Evolutionary conservation across 2,888 invertebrate genomes (phyloP), one percentile per base, ranked within the genome.

Genomic region (Seira sanloemensis): DNA sequence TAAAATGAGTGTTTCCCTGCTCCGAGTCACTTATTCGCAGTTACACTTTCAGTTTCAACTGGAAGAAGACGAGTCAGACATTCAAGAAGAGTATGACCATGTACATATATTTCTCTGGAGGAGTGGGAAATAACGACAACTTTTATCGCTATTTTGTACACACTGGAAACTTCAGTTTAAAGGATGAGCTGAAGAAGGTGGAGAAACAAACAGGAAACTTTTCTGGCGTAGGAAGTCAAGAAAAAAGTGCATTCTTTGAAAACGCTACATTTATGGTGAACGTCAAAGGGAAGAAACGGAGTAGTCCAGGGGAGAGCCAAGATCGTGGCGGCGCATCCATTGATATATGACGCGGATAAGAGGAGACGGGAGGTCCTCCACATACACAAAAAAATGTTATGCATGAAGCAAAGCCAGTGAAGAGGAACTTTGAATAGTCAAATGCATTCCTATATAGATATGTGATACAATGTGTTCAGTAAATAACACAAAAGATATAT

Each of bases 341-440:
- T 79, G 79, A 79, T 79, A 79, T 79, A 79, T 79, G 79, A 79
- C 73, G 79, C 73, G 78, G 79, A 79, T 67, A 72, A 67, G 58
- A 73, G 79, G 66, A 67, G 79, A 79, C 79, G 79, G 78, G 79
- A 79, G 79, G 79, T 79, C 79, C 25, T 71, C 58, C 73, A 66
- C 71, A 71, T n/a, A n/a, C n/a, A n/a, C n/a, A 37, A 37, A 4
- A 37, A 37, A 37, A 37, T 7, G 5, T 37, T 37, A 37, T 37
- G 37, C 37, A 37, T 37, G 37, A 37, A 12, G 66, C 67, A 46
- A 46, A 79, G 67, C 71, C 66, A 73, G 46, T 73, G 79, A 73
- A 73, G 73, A 27, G 24, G 26, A 46, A 71, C 71, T 46, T 7
- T n/a, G 68, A 37, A 37, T 37, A 37, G 37, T 7, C 37, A n/a